Conservation (phyloP, 2,113 vertebrate genomes). For the Caloenas nicobarica region DNA sequence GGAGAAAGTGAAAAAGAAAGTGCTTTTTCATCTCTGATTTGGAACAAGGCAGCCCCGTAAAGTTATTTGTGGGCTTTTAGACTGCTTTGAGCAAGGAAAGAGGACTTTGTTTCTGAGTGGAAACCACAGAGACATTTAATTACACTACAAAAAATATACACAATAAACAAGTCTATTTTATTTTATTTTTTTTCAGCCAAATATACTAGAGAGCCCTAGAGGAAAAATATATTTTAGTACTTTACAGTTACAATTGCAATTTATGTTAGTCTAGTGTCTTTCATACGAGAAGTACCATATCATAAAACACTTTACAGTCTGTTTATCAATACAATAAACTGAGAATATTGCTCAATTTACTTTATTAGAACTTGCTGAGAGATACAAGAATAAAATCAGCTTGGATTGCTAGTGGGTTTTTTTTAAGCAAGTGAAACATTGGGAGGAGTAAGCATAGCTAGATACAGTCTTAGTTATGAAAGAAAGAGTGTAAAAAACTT, state of each 20-base stretch:
- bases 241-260: slow-evolving; percentile 67
- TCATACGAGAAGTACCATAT: slow-evolving; percentile 26
- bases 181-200: slow-evolving; percentile 43
- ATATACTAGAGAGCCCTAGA: slow-evolving; percentile 40
- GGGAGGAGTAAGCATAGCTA: not conserved
- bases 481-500: not conserved
- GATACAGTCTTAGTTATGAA: not conserved
- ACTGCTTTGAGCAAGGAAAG: not conserved
- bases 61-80: slow-evolving; percentile 20
- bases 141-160: slow-evolving; percentile 59
- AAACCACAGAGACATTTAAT: slow-evolving; percentile 63
- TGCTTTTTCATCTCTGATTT: not conserved
- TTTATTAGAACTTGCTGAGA: slow-evolving; percentile 68
- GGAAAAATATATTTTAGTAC: slow-evolving; percentile 63
- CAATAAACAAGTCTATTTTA: slow-evolving; percentile 69
- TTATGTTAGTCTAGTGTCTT: slow-evolving; percentile 66
- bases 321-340: slow-evolving; percentile 69
- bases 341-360: slow-evolving; percentile 65
- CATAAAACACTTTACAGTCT: slow-evolving; percentile 61
- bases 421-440: not conserved
- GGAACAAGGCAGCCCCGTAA: not conserved
- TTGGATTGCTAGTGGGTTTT: not conserved
- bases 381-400: slow-evolving; percentile 59
- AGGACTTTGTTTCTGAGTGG: slow-evolving; percentile 16
- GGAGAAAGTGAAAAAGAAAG: not conserved